A percentile compares a stretch with the other conserved stretches of the same genome.
Evolutionary conservation across 2,113 vertebrate species (phyloP).

Genomic region (Potamarius usumacintae): DNA sequence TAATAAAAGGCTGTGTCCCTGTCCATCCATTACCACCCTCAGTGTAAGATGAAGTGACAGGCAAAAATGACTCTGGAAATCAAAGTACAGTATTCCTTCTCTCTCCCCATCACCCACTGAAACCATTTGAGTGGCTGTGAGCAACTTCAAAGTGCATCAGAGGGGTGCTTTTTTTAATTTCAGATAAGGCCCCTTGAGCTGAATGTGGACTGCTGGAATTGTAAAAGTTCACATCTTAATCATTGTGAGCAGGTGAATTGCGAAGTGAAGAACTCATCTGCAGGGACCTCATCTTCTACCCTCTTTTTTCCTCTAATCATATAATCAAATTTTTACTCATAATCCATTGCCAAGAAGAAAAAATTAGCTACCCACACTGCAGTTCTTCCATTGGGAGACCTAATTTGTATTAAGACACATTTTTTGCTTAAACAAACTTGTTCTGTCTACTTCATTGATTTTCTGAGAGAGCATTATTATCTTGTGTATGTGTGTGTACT

Average conservation of each 20-base stretch:
- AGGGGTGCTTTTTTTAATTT: constrained; percentile 73
- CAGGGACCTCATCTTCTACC: constrained; percentile 44
- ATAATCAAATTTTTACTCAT: constrained; percentile 57
- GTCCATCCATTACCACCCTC: constrained; percentile 60
- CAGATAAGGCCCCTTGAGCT: constrained; percentile 74
- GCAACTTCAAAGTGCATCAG: constrained; percentile 71
- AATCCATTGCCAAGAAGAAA: constrained; percentile 22
- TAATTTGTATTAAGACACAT: constrained; percentile 40
- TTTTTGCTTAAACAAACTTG: constrained; percentile 54
- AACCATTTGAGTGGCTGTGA: constrained; percentile 69
- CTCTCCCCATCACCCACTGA: constrained; percentile 64
- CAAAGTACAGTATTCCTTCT: constrained; percentile 71
- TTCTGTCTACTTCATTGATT: constrained; percentile 61
- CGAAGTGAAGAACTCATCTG: constrained; percentile 66
- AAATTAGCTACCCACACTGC: constrained; percentile 28
- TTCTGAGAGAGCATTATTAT: constrained; percentile 60
- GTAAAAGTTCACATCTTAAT: constrained; percentile 77
- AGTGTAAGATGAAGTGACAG: constrained; percentile 71
- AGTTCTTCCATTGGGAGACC: background rate
- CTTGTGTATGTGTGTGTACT: constrained; percentile 6
- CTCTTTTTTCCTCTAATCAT: constrained; percentile 52
- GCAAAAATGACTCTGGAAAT: constrained; percentile 69
- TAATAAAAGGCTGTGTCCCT: constrained; percentile 51
- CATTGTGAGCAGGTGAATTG: constrained; percentile 70
- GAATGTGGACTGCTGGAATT: constrained; percentile 72